Evolutionary conservation across 2,797 vertebrate species (phyloP).

Genomic region (Morelia viridis): DNA sequence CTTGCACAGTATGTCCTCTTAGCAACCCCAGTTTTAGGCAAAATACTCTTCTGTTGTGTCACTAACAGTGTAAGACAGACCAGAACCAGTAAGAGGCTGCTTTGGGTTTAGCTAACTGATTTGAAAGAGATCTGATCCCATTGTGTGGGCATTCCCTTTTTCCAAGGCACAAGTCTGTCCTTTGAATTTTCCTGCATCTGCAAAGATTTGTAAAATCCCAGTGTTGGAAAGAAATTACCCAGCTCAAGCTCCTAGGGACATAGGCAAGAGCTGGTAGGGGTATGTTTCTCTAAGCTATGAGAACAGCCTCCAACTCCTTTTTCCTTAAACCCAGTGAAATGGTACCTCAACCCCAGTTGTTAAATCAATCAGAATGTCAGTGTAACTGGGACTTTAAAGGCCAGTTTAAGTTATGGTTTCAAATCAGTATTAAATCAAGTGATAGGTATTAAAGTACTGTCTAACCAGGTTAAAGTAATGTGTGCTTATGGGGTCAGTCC

Average conservation of each 20-base stretch:
- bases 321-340: neutral
- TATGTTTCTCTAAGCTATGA: neutral
- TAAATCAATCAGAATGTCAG: neutral
- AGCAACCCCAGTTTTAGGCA: constrained; percentile 49
- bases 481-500: too few relatives aligned
- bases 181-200: neutral
- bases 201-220: neutral
- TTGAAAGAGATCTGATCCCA: constrained; percentile 36
- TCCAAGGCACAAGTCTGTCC: neutral
- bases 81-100: constrained; percentile 42
- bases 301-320: neutral
- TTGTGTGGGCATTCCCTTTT: neutral
- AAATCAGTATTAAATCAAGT: neutral
- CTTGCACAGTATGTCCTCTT: constrained; percentile 41
- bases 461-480: neutral
- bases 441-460: neutral
- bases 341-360: neutral
- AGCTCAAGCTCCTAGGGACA: neutral
- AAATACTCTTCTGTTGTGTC: constrained; percentile 39
- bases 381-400: neutral
- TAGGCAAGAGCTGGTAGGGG: neutral
- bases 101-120: constrained; percentile 49
- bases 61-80: constrained; percentile 42
- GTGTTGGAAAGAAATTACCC: neutral
- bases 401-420: neutral